phyloP scores from a whole-genome alignment of 2,113 vertebrate genomes.

The Lates calcarifer region DNA sequence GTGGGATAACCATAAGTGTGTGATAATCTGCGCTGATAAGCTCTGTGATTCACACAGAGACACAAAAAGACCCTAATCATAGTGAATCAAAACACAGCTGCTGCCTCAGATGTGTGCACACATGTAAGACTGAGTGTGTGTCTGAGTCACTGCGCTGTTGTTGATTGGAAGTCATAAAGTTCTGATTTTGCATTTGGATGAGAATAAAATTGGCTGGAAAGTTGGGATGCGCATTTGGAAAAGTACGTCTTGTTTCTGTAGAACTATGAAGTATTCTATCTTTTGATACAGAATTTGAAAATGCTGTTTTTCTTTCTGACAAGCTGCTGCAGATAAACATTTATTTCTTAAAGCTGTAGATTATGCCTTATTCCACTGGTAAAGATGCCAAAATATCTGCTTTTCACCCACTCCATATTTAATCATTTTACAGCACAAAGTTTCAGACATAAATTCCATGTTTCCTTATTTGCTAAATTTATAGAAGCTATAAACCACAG shows the following conservation, averaged over 20 bases:
- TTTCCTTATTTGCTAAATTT: slow-evolving; percentile 12
- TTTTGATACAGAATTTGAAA: neutral
- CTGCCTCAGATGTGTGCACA: slow-evolving; percentile 34
- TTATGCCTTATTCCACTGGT: slow-evolving; percentile 4
- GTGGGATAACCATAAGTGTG: slow-evolving; percentile 42
- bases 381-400: neutral
- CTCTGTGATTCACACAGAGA: slow-evolving; percentile 61
- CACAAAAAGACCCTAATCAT: slow-evolving; percentile 71
- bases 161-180: slow-evolving; percentile 53
- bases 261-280: neutral
- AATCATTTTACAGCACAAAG: slow-evolving; percentile 9
- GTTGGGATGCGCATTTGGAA: neutral
- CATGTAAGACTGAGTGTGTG: neutral
- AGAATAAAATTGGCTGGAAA: slow-evolving; percentile 32
- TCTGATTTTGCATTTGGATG: slow-evolving; percentile 42
- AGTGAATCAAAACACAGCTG: slow-evolving; percentile 75
- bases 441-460: slow-evolving; percentile 21
- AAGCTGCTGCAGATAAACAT: slow-evolving; percentile 1
- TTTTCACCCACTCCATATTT: slow-evolving; percentile 5
- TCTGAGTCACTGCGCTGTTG: slow-evolving; percentile 26
- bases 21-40: slow-evolving; percentile 53
- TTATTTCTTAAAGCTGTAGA: neutral
- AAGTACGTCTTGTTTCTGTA: slow-evolving; percentile 5
- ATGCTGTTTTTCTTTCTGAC: neutral
- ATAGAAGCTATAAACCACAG: neutral